Conservation (phyloP, 2,888 invertebrate species). For the Dynastes grantii region DNA sequence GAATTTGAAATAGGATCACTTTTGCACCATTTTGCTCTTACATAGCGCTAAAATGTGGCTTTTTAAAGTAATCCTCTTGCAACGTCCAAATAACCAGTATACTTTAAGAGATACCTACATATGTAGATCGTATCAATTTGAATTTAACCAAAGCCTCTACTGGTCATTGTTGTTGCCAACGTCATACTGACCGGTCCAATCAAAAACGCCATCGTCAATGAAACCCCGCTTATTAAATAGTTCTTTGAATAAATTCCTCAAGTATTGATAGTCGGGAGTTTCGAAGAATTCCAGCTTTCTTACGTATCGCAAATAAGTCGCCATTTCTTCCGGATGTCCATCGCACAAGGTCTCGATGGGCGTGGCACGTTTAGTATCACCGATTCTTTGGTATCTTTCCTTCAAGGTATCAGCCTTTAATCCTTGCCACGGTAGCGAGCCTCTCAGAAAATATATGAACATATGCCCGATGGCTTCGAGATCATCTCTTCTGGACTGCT, state of each 20-base stretch:
- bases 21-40: too few species aligned
- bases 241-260: slow-evolving; percentile 95
- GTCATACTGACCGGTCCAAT: slow-evolving; percentile 85
- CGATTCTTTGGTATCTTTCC: slow-evolving; percentile 95
- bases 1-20: too few species aligned
- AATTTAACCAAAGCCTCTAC: background rate
- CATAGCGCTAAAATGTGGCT: too few species aligned
- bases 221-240: slow-evolving; percentile 89
- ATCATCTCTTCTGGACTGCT: slow-evolving; percentile 98
- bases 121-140: too few species aligned
- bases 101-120: too few species aligned
- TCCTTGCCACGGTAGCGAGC: slow-evolving; percentile 99
- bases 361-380: slow-evolving; percentile 99
- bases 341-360: slow-evolving; percentile 95
- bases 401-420: slow-evolving; percentile 78
- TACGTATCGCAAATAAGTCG: slow-evolving; percentile 96
- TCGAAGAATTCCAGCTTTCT: slow-evolving; percentile 98
- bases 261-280: slow-evolving; percentile 99
- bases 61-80: too few species aligned
- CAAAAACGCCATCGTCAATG: slow-evolving; percentile 92
- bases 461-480: slow-evolving; percentile 99
- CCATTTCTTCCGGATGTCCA: slow-evolving; percentile 95
- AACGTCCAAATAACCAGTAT: too few species aligned
- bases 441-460: slow-evolving; percentile 99
- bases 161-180: background rate